Percentiles rank a stretch among this genome's conserved stretches.
These are phyloP conservation scores for Ashinkailepas kermadecensis DNA, from an alignment of 2,888 invertebrate species.

Conservation along the genomic window DNA sequence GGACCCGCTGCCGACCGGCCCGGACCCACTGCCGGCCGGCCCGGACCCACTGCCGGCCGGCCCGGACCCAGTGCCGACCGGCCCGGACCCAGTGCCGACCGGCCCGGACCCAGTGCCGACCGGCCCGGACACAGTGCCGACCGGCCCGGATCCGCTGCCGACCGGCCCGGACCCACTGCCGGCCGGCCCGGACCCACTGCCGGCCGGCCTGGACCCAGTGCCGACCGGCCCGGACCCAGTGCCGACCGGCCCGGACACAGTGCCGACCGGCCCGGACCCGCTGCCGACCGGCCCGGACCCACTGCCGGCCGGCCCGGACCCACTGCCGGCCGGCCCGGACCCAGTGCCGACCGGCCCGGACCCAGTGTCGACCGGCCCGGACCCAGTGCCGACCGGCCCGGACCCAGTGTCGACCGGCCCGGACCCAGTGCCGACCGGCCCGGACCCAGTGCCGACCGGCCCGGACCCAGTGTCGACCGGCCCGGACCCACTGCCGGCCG, in stretches of 20 bases:
- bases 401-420: too few species aligned
- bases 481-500: background rate
- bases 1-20: too few species aligned
- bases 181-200: background rate
- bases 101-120: too few species aligned
- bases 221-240: too few species aligned
- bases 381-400: too few species aligned
- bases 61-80: background rate
- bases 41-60: too few species aligned
- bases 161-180: background rate
- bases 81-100: background rate
- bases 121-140: background rate
- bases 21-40: too few species aligned
- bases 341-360: background rate
- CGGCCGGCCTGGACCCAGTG: too few species aligned
- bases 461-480: background rate
- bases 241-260: too few species aligned
- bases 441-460: background rate
- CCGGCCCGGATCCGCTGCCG: background rate
- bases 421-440: too few species aligned
- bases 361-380: background rate
- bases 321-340: background rate
- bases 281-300: background rate
- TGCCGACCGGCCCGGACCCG: background rate
- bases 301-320: too few species aligned